A percentile compares a stretch with the other conserved stretches of the same genome.
phyloP scores from a whole-genome alignment of 2,113 vertebrate genomes.

The Crotalus tigris region DNA sequence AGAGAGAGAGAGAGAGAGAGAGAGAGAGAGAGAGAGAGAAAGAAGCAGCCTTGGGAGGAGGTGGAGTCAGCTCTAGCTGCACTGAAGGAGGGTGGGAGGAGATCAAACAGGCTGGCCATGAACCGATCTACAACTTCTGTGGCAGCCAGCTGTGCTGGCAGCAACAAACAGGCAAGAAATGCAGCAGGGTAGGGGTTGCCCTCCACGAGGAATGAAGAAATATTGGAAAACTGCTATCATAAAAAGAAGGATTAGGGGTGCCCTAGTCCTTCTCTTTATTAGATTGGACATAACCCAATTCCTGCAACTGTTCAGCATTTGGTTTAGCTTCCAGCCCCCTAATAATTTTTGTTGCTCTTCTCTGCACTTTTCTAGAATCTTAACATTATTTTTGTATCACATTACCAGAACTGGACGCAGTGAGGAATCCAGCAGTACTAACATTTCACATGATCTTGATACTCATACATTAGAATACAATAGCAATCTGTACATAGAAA shows the following conservation, averaged over 20 bases:
- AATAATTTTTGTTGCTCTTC: background rate
- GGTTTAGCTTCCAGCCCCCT: background rate
- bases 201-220: background rate
- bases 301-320: background rate
- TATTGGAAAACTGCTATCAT: background rate
- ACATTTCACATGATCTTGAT: background rate
- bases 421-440: background rate
- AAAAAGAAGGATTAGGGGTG: too few relatives aligned
- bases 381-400: background rate
- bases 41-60: too few relatives aligned
- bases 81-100: too few relatives aligned
- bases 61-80: too few relatives aligned
- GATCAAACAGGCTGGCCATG: too few relatives aligned
- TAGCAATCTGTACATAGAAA: background rate
- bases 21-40: too few relatives aligned
- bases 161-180: too few relatives aligned
- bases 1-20: too few relatives aligned
- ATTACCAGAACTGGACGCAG: background rate
- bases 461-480: background rate
- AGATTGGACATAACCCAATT: background rate
- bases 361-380: background rate
- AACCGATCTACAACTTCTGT: too few relatives aligned
- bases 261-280: background rate
- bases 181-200: too few relatives aligned
- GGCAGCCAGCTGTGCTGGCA: too few relatives aligned